phyloP scores from a whole-genome alignment of 2,888 invertebrate species.

The Catocala fraxini region DNA sequence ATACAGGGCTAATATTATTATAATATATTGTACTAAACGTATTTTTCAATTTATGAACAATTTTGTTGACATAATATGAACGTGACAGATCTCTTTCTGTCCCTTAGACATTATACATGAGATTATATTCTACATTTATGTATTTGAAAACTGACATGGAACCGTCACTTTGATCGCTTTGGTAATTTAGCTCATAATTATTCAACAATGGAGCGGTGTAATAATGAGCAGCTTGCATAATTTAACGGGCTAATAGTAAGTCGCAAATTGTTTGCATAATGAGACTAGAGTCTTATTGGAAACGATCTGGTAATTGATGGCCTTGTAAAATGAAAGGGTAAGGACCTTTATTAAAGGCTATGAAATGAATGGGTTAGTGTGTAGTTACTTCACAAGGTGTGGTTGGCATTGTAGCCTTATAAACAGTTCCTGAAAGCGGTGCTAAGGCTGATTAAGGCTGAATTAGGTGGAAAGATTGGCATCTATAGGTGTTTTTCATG shows the following conservation, averaged over 20 bases:
- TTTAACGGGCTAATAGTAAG: background rate
- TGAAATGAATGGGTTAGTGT: conserved; percentile 11
- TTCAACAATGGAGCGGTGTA: too few relatives aligned
- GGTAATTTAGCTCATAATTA: too few relatives aligned
- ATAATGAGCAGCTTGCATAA: too few relatives aligned
- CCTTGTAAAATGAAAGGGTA: conserved; percentile 41
- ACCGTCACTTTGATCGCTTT: too few relatives aligned
- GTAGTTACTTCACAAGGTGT: conserved; percentile 9
- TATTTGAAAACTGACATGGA: too few relatives aligned
- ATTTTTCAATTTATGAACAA: too few relatives aligned
- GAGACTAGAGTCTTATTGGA: conserved; percentile 16
- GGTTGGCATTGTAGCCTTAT: conserved; percentile 4
- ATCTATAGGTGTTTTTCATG: background rate
- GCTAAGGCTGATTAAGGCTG: background rate
- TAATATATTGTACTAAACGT: too few relatives aligned
- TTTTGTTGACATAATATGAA: too few relatives aligned
- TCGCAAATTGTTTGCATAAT: background rate
- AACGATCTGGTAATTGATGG: conserved; percentile 42
- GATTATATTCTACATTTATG: too few relatives aligned
- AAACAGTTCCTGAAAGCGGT: background rate
- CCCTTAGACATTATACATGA: too few relatives aligned
- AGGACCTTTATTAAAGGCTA: conserved; percentile 4
- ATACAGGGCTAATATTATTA: too few relatives aligned
- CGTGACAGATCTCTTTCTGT: too few relatives aligned
- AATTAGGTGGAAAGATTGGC: background rate